phyloP scores from a whole-genome alignment of 1,140 invertebrate genomes.

The Heterodera schachtii region DNA sequence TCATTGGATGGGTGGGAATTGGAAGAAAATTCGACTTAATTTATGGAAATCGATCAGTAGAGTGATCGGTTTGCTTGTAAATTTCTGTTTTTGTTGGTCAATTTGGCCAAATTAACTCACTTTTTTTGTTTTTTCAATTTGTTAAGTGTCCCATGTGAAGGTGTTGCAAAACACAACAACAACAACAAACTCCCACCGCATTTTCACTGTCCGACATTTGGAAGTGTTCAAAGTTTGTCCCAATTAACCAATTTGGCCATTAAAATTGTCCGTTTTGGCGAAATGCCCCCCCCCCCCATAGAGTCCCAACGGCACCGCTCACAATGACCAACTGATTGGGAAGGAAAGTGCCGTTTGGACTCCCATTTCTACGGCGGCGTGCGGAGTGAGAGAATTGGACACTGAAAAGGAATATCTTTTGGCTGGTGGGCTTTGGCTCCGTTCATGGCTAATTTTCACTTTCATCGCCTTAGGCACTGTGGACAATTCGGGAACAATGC shows the following conservation, averaged over 20 bases:
- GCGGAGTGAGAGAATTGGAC: neutral
- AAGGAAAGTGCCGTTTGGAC: neutral
- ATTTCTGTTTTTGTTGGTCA: too few species aligned
- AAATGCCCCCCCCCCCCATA: neutral
- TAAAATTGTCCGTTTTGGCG: neutral
- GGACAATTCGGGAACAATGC: neutral
- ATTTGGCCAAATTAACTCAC: neutral
- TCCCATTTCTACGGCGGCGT: neutral
- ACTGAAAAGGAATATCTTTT: neutral
- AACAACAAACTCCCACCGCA: neutral
- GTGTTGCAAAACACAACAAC: neutral
- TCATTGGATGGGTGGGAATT: too few species aligned
- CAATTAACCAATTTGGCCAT: neutral
- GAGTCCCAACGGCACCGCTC: neutral
- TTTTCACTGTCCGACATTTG: neutral
- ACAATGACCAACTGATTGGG: neutral
- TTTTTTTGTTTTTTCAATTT: neutral
- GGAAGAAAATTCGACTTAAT: too few species aligned
- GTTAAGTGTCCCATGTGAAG: slow-evolving; percentile 6
- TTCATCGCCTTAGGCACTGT: neutral
- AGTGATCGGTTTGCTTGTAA: neutral
- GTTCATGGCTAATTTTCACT: neutral
- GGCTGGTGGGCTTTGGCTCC: neutral
- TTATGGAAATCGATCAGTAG: neutral
- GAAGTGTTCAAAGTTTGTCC: slow-evolving; percentile 11